Evolutionary conservation across 2,888 invertebrate genomes (phyloP).

Genomic region (Ischnus inquisitorius): DNA sequence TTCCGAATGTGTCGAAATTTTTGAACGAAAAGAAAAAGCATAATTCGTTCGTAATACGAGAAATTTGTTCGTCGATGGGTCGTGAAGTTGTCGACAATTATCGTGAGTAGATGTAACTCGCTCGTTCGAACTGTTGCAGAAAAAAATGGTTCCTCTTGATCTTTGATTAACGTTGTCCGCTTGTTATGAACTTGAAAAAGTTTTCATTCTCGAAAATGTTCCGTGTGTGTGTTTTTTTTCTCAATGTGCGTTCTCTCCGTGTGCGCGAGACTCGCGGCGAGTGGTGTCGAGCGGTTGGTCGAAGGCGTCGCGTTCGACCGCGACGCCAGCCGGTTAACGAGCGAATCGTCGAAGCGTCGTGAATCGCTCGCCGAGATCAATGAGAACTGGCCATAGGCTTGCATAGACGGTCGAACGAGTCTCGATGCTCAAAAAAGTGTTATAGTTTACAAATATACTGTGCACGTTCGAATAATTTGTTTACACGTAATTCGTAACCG

Average conservation of each 20-base stretch:
- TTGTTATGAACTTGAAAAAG: neutral
- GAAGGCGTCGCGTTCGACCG: conserved; percentile 18
- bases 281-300: conserved; percentile 20
- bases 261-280: neutral
- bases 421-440: conserved; percentile 78
- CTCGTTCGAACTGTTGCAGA: neutral
- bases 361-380: conserved; percentile 66
- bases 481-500: neutral
- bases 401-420: conserved; percentile 62
- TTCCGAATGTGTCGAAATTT: neutral
- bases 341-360: conserved; percentile 71
- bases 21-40: neutral
- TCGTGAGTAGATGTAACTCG: neutral
- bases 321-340: conserved; percentile 61
- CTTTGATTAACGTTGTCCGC: neutral
- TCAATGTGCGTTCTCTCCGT: neutral
- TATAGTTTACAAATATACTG: conserved; percentile 39
- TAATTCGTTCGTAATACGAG: neutral
- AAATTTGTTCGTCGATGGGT: neutral
- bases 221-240: neutral
- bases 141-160: too few relatives aligned
- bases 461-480: conserved; percentile 48
- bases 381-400: conserved; percentile 72
- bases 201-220: neutral
- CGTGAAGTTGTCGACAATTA: neutral